Percentiles rank a stretch among this genome's conserved stretches.
phyloP scores from a whole-genome alignment of 2,888 invertebrate genomes.

The Hipparchia sbordonii region DNA sequence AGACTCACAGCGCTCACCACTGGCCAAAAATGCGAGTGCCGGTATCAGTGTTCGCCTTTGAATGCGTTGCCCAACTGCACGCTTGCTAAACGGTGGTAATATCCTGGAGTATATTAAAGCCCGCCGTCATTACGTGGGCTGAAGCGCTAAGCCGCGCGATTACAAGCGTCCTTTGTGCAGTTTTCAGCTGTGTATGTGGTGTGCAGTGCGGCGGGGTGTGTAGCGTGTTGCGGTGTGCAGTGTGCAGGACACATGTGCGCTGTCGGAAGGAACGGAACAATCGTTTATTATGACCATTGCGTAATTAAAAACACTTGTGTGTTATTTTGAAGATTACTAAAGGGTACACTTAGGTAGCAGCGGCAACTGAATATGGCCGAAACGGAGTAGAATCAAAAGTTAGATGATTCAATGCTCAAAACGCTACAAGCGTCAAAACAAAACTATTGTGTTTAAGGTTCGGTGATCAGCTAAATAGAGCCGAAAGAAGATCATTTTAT shows the following conservation, averaged over 20 bases:
- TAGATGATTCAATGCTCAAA: too few species aligned
- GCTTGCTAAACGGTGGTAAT: background rate
- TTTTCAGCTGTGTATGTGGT: background rate
- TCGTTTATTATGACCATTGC: conserved; percentile 5
- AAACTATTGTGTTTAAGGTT: too few species aligned
- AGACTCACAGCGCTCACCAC: too few species aligned
- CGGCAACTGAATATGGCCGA: too few species aligned
- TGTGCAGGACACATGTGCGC: background rate
- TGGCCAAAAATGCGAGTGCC: background rate
- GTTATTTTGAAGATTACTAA: background rate
- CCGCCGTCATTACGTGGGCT: conserved; percentile 31
- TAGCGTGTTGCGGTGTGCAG: background rate
- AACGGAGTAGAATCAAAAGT: too few species aligned
- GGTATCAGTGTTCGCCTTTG: background rate
- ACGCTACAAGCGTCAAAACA: too few species aligned
- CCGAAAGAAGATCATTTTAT: too few species aligned
- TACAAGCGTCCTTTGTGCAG: conserved; percentile 23
- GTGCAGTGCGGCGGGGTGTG: background rate
- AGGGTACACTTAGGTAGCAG: background rate
- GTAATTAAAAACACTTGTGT: conserved; percentile 7
- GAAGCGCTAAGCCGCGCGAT: conserved; percentile 26
- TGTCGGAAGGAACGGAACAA: background rate
- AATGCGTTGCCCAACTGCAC: background rate
- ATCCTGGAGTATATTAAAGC: conserved; percentile 30
- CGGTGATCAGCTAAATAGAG: too few species aligned